Evolutionary conservation across 2,113 vertebrate genomes (phyloP).

Genomic region (Cepphus grylle): DNA sequence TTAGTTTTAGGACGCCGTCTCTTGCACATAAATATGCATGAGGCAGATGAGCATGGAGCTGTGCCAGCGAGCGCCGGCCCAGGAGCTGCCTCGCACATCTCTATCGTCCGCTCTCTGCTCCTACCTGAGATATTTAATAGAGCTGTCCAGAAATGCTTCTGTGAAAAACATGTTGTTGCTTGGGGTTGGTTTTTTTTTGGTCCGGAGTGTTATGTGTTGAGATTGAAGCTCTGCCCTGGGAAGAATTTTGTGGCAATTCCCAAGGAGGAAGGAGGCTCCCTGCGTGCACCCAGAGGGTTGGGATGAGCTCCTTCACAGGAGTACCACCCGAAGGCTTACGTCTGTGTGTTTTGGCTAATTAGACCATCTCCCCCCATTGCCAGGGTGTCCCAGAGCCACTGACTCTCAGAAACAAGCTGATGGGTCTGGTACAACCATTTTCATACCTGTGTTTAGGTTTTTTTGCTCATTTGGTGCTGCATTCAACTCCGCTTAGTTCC

Average conservation of each 20-base stretch:
- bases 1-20: not conserved
- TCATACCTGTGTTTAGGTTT: not conserved
- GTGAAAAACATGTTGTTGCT: not conserved
- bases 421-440: not conserved
- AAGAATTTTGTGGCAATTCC: not conserved
- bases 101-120: not conserved
- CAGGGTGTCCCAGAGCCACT: not conserved
- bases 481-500: not conserved
- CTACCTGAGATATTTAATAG: not conserved
- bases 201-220: accelerated
- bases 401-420: not conserved
- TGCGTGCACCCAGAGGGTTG: accelerated
- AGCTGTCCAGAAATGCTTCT: not conserved
- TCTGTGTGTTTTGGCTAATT: not conserved
- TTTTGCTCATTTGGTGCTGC: not conserved
- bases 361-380: no score
- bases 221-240: not conserved
- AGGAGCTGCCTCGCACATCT: not conserved
- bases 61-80: not conserved
- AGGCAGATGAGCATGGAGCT: not conserved
- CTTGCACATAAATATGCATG: not conserved
- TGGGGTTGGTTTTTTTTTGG: not conserved
- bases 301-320: not conserved
- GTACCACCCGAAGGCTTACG: not conserved
- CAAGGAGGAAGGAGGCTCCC: not conserved